Evolutionary conservation across 2,113 vertebrate genomes (phyloP).

Genomic region (Delphinapterus leucas): DNA sequence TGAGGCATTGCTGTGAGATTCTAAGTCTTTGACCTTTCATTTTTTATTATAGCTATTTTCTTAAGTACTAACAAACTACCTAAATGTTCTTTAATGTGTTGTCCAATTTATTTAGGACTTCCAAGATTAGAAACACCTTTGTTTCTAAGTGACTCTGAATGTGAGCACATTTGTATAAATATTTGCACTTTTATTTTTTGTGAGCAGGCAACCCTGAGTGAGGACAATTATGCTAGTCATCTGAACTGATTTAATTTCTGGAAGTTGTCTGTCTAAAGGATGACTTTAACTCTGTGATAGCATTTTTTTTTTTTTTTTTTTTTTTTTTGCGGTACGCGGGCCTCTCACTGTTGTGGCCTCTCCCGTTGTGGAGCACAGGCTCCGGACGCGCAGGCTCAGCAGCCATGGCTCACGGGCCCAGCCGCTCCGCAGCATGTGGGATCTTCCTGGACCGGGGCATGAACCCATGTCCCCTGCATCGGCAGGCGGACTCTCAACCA

Average conservation of each 20-base stretch:
- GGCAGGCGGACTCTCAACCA: too few species aligned
- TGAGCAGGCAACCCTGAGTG: background rate
- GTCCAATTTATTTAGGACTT: background rate
- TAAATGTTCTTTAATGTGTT: background rate
- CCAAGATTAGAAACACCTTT: background rate
- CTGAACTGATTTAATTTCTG: conserved; percentile 5
- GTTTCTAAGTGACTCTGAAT: background rate
- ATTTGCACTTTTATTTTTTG: background rate
- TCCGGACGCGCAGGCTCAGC: too few species aligned
- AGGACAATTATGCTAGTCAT: background rate
- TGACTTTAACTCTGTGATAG: background rate
- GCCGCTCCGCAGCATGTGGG: too few species aligned
- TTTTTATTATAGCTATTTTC: conserved; percentile 1
- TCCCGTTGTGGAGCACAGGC: too few species aligned
- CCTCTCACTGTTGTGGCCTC: too few species aligned
- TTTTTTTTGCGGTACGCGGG: too few species aligned
- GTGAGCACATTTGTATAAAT: background rate
- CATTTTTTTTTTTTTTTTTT: too few species aligned
- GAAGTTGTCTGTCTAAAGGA: background rate
- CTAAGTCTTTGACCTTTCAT: background rate
- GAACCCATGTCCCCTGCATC: too few species aligned
- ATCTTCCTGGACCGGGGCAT: too few species aligned
- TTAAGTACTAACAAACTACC: background rate
- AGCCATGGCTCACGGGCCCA: too few species aligned
- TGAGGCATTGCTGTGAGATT: background rate